A percentile compares a stretch with the other conserved stretches of the same genome.
Evolutionary conservation across 2,797 vertebrate species (phyloP).

Genomic region (Poeciliopsis presidionis): DNA sequence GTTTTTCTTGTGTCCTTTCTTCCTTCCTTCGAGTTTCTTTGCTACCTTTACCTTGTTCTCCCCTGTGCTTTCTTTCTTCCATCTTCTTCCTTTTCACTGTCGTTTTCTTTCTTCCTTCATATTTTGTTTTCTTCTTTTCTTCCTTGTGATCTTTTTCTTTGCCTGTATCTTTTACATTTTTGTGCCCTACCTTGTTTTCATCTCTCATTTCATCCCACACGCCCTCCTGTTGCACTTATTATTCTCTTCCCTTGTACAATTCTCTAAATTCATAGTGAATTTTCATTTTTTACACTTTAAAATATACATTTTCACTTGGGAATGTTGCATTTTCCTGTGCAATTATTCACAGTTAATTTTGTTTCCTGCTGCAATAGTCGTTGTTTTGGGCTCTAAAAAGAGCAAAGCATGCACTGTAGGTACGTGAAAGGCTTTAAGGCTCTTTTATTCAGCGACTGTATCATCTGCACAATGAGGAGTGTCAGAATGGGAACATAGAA

Average conservation of each 20-base stretch:
- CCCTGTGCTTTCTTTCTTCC: neutral
- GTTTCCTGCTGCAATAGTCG: neutral
- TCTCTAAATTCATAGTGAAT: neutral
- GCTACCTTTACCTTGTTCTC: neutral
- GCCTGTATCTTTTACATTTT: neutral
- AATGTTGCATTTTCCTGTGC: neutral
- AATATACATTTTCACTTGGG: neutral
- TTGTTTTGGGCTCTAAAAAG: neutral
- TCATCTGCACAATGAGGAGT: neutral
- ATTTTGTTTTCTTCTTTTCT: no score
- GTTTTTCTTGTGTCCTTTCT: neutral
- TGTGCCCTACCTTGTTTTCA: neutral
- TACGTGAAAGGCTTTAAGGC: neutral
- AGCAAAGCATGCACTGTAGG: neutral
- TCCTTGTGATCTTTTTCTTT: no score
- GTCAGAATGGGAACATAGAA: constrained; percentile 6
- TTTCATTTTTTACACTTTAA: neutral
- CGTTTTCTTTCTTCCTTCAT: neutral
- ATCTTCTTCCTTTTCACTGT: neutral
- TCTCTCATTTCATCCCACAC: neutral
- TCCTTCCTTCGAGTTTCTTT: neutral
- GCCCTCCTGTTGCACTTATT: no score
- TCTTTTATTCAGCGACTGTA: neutral
- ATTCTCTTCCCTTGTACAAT: neutral
- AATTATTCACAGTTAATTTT: neutral